Evolutionary conservation across 2,113 vertebrate genomes (phyloP), one percentile per base, ranked within the genome.

Genomic region (Oxyruncus cristatus): DNA sequence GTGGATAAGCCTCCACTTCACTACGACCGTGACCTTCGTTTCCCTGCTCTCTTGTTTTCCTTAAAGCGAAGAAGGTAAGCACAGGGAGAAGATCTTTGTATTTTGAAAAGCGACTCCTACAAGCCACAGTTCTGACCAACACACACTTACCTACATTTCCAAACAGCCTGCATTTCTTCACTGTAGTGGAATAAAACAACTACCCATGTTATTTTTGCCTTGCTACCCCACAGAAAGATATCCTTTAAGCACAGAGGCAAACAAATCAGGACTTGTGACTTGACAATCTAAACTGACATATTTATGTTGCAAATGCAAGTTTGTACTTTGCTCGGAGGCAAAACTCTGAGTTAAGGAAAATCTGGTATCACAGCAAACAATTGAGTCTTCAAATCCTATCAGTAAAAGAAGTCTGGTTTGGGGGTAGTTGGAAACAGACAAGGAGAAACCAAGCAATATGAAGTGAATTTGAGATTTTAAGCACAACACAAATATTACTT

Each of bases 261-360:
- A 85, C 58, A 92, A 72, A 92, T 83, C 92, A 79, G 82, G 41
- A 72, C 79, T 85, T 73, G 75, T 76, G 82, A 92, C 53, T 76
- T 55, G 75, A 76, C 85, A 85, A 86, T 76, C 94, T 66, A 23
- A 93, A 59, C 62, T 70, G 90, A 93, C 79, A 73, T 74, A 90
- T 85, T 90, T 70, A 77, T 71, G 76, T 73, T 77, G 67, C 90
- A 90, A 85, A 92, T 8, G 41, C 49, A 88, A 83, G 62, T 80
- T 61, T 62, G 89, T 58, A 74, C 93, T 92, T 94, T 91, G 96
- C 95, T 89, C 14, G 1, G 50, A 95, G 85, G 92, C 88, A 92
- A 42, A 94, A 88, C 55, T 66, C 2, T 0, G 12, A 83, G 91
- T 49, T 66, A 92, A 85, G 39, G 67, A 85, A 72, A 77, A 88